Percentiles rank a stretch among this genome's conserved stretches.
phyloP scores from a whole-genome alignment of 1,140 invertebrate species.

The Aleiodes sp. region DNA sequence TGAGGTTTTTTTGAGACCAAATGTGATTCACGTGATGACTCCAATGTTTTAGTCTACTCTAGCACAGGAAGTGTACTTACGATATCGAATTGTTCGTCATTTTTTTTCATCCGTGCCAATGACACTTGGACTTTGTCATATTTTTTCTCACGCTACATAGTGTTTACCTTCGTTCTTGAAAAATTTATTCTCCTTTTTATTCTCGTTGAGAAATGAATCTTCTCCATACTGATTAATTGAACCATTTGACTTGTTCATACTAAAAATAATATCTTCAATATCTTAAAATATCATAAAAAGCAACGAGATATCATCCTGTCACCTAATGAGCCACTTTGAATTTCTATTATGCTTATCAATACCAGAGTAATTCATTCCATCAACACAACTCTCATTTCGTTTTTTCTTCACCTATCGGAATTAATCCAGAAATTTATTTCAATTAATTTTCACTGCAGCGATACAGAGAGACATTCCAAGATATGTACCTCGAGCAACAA shows the following conservation, averaged over 20 bases:
- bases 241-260: too few species aligned
- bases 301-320: too few species aligned
- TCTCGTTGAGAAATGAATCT: too few species aligned
- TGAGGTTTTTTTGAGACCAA: constrained; percentile 23
- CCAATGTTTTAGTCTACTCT: constrained; percentile 22
- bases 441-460: background rate
- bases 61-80: constrained; percentile 32
- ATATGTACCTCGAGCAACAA: background rate
- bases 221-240: too few species aligned
- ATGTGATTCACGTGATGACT: constrained; percentile 31
- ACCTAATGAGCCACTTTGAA: too few species aligned
- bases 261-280: too few species aligned
- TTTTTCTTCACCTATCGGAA: background rate
- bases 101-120: constrained; percentile 10
- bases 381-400: background rate
- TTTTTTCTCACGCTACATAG: background rate
- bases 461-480: constrained; percentile 10
- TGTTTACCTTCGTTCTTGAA: too few species aligned
- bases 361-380: background rate
- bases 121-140: background rate
- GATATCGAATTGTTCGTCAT: constrained; percentile 29
- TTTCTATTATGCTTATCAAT: too few species aligned
- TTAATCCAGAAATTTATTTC: background rate
- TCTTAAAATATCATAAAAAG: too few species aligned
- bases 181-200: too few species aligned